Percentiles rank a stretch among this genome's conserved stretches.
Conservation (phyloP, 2,797 vertebrate species). For the Phoebastria nigripes region DNA sequence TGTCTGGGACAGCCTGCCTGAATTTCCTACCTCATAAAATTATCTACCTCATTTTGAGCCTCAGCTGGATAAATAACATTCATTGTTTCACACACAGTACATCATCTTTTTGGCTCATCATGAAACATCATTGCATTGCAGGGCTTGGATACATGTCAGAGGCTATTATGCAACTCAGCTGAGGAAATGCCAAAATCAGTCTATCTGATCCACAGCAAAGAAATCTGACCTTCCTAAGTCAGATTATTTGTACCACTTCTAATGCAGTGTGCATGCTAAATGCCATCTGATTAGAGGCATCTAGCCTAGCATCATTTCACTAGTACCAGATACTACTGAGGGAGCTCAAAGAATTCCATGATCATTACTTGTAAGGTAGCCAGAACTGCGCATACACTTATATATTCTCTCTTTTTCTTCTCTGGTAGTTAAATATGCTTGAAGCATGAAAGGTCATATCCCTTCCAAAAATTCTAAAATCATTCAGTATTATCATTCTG, state of each 20-base stretch:
- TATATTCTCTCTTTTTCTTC: neutral
- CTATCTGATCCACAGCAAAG: neutral
- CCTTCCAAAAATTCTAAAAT: neutral
- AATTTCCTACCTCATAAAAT: slow-evolving; percentile 1
- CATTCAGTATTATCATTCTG: neutral
- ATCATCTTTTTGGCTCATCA: slow-evolving; percentile 13
- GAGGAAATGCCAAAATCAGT: neutral
- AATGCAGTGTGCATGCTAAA: neutral
- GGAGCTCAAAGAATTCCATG: neutral
- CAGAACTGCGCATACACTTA: neutral
- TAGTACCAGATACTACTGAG: neutral
- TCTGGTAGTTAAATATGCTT: neutral
- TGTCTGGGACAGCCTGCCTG: neutral
- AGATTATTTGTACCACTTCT: neutral
- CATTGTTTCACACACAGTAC: neutral
- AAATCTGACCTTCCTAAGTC: neutral
- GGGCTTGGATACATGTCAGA: neutral
- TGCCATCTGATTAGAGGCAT: neutral
- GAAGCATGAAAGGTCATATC: neutral
- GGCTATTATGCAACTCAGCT: neutral
- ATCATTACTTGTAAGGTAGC: neutral
- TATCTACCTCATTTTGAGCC: neutral
- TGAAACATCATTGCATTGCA: neutral
- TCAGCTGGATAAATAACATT: neutral
- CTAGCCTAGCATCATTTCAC: neutral